These are phyloP conservation scores for Reticulitermes speratus DNA, from an alignment of 1,140 invertebrate species.

Conservation along the genomic window DNA sequence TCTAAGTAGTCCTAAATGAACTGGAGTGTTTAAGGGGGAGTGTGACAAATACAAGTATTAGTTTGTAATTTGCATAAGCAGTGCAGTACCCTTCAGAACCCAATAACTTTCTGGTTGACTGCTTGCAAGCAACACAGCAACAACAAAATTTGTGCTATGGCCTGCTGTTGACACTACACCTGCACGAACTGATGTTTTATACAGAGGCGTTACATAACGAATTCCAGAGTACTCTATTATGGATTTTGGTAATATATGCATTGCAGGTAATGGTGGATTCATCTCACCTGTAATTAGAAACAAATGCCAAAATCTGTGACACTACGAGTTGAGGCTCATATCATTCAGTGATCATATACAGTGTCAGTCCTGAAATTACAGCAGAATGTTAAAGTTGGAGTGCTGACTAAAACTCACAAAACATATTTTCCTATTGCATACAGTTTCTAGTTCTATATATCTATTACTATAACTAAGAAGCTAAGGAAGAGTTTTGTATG, in stretches of 20 bases:
- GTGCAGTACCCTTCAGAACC: constrained; percentile 82
- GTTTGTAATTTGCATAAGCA: constrained; percentile 75
- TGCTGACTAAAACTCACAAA: too few relatives aligned
- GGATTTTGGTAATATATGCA: constrained; percentile 70
- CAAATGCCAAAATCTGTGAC: not conserved
- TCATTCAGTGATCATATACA: not conserved
- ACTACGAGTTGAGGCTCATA: not conserved
- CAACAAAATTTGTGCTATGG: constrained; percentile 86
- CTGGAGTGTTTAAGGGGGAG: too few relatives aligned
- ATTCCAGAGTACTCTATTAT: constrained; percentile 57
- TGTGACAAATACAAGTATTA: constrained; percentile 39
- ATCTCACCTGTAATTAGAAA: constrained; percentile 61
- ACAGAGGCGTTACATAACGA: constrained; percentile 75
- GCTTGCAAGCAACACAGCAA: constrained; percentile 72
- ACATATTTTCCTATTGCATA: too few relatives aligned
- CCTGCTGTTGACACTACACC: constrained; percentile 84
- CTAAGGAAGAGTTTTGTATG: too few relatives aligned
- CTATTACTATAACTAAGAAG: too few relatives aligned
- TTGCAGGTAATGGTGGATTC: constrained; percentile 70
- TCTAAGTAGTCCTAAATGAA: too few relatives aligned
- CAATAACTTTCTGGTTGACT: constrained; percentile 64
- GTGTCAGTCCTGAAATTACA: too few relatives aligned
- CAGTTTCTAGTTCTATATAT: too few relatives aligned
- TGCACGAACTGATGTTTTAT: constrained; percentile 81
- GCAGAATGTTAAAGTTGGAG: too few relatives aligned